Conservation (phyloP, 2,888 invertebrate genomes). For the Orthosia incerta region DNA sequence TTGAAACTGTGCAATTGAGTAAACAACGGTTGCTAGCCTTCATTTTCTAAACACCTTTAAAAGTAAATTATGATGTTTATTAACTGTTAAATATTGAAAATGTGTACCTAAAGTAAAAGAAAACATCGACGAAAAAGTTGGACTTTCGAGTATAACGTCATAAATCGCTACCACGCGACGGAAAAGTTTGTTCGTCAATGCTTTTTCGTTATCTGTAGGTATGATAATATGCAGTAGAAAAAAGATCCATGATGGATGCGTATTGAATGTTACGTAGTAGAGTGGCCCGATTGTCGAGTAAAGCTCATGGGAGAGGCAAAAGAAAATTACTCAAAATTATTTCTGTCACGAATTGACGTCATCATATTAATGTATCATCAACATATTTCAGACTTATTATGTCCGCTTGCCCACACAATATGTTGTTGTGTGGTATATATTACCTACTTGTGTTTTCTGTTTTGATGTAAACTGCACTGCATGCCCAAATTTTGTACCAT, state of each 20-base stretch:
- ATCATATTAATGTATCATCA: slow-evolving; percentile 14
- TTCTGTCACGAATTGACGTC: slow-evolving; percentile 42
- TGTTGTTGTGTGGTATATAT: neutral
- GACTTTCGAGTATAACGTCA: too few relatives aligned
- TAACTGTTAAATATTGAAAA: neutral
- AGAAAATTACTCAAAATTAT: slow-evolving; percentile 14
- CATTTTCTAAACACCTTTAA: neutral
- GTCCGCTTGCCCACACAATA: neutral
- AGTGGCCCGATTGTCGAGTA: neutral
- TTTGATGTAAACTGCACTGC: neutral
- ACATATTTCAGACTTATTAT: slow-evolving; percentile 14
- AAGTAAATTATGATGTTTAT: neutral
- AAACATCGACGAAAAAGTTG: too few relatives aligned
- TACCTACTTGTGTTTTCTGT: neutral
- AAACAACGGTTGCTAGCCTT: slow-evolving; percentile 52
- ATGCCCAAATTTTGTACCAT: neutral
- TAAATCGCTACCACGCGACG: too few relatives aligned
- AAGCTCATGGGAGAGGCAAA: neutral
- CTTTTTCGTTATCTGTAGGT: too few relatives aligned
- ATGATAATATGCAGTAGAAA: too few relatives aligned
- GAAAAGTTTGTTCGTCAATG: too few relatives aligned
- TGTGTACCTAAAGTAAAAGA: neutral
- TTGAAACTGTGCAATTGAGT: slow-evolving; percentile 55
- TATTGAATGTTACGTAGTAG: neutral
- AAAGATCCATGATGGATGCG: too few relatives aligned